Conservation (phyloP, 1,140 invertebrate species). For the Bombus waltoni region DNA sequence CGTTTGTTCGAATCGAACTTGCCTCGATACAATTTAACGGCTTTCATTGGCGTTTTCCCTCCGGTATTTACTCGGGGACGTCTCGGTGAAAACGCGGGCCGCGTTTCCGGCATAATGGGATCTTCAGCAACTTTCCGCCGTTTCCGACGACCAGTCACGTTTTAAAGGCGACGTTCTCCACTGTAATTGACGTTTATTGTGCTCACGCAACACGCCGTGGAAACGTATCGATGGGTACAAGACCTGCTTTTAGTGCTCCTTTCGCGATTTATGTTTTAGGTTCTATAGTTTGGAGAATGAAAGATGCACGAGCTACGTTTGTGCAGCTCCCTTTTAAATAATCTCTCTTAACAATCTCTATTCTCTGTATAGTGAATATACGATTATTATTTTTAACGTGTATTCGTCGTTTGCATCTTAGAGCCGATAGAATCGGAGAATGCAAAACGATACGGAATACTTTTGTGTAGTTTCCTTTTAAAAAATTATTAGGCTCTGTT, state of each 20-base stretch:
- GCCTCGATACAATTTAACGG: slow-evolving; percentile 75
- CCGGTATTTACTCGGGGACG: slow-evolving; percentile 65
- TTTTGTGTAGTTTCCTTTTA: no score
- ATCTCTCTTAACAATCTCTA: no score
- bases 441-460: no score
- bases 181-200: slow-evolving; percentile 56
- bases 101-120: slow-evolving; percentile 57
- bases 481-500: no score
- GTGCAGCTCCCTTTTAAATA: no score
- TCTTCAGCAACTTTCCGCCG: slow-evolving; percentile 45
- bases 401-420: no score
- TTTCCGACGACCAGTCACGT: slow-evolving; percentile 36
- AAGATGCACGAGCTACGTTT: no score
- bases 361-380: no score
- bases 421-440: no score
- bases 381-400: no score
- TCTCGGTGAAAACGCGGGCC: slow-evolving; percentile 33
- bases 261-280: neutral
- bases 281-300: neutral
- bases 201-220: neutral
- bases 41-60: slow-evolving; percentile 56
- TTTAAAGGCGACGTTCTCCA: slow-evolving; percentile 26
- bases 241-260: neutral
- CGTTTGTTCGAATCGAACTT: slow-evolving; percentile 62
- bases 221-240: slow-evolving; percentile 34